Evolutionary conservation across 1,140 invertebrate species (phyloP).

Genomic region (Acromyrmex heyeri): DNA sequence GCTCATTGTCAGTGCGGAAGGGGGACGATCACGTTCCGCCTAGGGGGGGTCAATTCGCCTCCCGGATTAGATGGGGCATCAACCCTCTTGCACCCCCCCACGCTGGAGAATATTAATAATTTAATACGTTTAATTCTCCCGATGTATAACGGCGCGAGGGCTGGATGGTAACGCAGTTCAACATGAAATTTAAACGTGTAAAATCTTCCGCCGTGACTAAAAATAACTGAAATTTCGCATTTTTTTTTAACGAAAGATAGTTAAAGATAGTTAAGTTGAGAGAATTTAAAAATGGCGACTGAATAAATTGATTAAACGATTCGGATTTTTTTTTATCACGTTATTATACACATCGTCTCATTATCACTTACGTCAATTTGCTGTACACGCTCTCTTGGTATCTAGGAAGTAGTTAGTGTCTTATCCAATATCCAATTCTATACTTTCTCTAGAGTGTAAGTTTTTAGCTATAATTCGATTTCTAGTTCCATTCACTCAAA

Average conservation of each 20-base stretch:
- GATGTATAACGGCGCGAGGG: conserved; percentile 16
- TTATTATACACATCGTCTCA: background rate
- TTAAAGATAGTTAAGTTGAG: background rate
- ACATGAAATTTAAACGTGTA: background rate
- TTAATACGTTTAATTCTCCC: conserved; percentile 80
- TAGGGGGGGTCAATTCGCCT: conserved; percentile 69
- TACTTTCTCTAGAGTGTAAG: conserved; percentile 50
- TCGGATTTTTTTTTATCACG: background rate
- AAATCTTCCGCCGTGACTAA: background rate
- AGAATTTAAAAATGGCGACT: background rate
- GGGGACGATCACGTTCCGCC: conserved; percentile 66
- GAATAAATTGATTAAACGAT: background rate
- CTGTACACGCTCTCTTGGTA: background rate
- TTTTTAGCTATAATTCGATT: conserved; percentile 45
- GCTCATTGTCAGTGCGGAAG: conserved; percentile 33
- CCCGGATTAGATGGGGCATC: conserved; percentile 74
- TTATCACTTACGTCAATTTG: conserved; percentile 17
- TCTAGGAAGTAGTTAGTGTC: conserved; percentile 32
- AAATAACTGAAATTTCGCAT: background rate
- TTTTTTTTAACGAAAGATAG: too few species aligned
- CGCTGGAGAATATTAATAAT: conserved; percentile 79
- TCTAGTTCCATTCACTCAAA: conserved; percentile 44
- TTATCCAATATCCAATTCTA: conserved; percentile 46
- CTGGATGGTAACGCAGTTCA: background rate
- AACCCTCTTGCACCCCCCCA: conserved; percentile 70